Percentiles rank a stretch among this genome's conserved stretches.
Evolutionary conservation across 2,797 vertebrate genomes (phyloP).

Genomic region (Geotrypetes seraphini): DNA sequence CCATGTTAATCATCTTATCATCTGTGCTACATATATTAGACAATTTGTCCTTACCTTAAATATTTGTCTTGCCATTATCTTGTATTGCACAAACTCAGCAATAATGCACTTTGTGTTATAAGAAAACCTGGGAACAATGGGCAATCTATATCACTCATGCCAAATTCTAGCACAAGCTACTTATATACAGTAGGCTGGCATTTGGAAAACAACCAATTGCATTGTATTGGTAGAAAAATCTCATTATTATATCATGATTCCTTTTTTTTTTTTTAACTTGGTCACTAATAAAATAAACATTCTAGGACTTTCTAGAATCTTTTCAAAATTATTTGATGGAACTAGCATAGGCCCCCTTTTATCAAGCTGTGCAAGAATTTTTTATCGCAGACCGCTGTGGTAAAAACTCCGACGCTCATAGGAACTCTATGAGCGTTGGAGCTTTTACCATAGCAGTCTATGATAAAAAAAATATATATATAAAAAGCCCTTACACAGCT

Average conservation of each 20-base stretch:
- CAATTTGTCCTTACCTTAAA: conserved; percentile 1
- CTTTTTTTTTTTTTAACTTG: not conserved
- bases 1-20: conserved; percentile 3
- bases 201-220: conserved; percentile 8
- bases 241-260: conserved; percentile 1
- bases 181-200: no score
- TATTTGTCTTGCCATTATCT: conserved; percentile 14
- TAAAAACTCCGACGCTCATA: no score
- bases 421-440: no score
- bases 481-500: no score
- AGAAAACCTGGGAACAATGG: conserved; percentile 17
- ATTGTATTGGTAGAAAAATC: conserved; percentile 8
- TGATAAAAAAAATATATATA: no score
- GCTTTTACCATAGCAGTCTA: no score
- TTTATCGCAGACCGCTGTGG: no score
- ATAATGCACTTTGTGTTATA: conserved; percentile 43
- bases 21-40: conserved; percentile 7
- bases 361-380: no score
- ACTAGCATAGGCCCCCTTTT: no score
- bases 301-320: conserved; percentile 11
- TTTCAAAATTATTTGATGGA: conserved; percentile 29
- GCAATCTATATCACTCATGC: conserved; percentile 18
- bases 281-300: conserved; percentile 5
- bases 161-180: conserved; percentile 11
- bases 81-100: conserved; percentile 35